Evolutionary conservation across 2,888 invertebrate species (phyloP), one percentile per base, ranked within the genome.

Genomic region (Caenorhabditis becei): DNA sequence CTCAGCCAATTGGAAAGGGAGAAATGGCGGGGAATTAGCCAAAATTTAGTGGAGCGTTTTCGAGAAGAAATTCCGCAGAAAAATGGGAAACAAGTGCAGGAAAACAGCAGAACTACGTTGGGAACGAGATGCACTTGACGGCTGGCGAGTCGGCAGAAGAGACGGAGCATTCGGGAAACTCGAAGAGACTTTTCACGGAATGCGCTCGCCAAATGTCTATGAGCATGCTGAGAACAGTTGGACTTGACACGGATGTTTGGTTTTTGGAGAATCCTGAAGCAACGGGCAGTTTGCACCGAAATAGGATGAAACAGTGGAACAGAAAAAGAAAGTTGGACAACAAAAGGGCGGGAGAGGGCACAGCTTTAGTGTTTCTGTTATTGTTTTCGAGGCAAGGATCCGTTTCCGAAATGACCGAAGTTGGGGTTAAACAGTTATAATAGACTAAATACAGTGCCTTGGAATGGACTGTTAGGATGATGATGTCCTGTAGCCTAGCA

Each of bases 1-100:
- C 72, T 72, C 72, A 72, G 41, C 56, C 72, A 72, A 56, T 56
- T 72, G 63, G 63, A 72, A 56, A 71, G 51, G 24, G 51, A 51
- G 41, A 51, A 24, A 28, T 28, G 54, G 26, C 23, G 23, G 4
- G 32, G 20, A 58, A 58, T 58, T 58, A 18, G 58, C 35, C 58
- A 28, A 58, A 58, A 51, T 51, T 51, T 24, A 14, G 51, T 51
- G 51, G 24, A 24, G 24, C 23, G 51, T 49, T 49, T 49, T 49
- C 20, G 20, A 49, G 49, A 49, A 49, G 49, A 20, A 49, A 49
- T 20, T 23, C 41, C 41, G 16, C 20, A 49, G 23, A 2, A 49
- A 49, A 3, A n/a, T 5, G 20, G 23, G 20, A 49, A 23, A 20
- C 49, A 14, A 41, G 49, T 23, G 18, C 20, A 24, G 14, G 24